Evolutionary conservation across 2,113 vertebrate species (phyloP), one percentile per base, ranked within the genome.

Genomic region (Tachysurus fulvidraco): DNA sequence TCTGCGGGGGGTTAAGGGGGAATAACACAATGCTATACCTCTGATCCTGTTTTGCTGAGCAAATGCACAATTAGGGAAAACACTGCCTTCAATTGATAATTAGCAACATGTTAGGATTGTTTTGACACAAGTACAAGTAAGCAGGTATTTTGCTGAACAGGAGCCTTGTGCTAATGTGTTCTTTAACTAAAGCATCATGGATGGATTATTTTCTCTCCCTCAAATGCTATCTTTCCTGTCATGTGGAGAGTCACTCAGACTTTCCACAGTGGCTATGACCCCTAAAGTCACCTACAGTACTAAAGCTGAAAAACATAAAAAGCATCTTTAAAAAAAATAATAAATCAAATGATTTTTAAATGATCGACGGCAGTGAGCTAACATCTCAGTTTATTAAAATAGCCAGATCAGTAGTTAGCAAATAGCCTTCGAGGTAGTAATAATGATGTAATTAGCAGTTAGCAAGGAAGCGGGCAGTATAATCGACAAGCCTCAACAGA

Each of bases 21-120:
- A 14, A 71, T 30, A 76, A 86, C 16, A 83, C 19, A 23, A 62
- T 84, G 1, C 25, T 62, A 64, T 59, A 74, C 14, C 74, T 86
- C 30, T n/a, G 16, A 52, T 8, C 52, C 7, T 16, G 41, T 59
- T 65, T 44, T 30, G n/a, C 85, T 21, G n/a, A 59, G 57, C 81
- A 74, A 86, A 86, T 36, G 76, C 64, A 44, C 82, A 46, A 59
- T 89, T 89, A 87, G 14, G 55, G 59, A 64, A 54, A 41, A 65
- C 78, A 76, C 25, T 5, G 78, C 17, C 71, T 25, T 65, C 80
- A 64, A 36, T 14, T n/a, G 81, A 54, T 87, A 65, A 87, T 87
- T 77, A 87, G 71, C 71, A 57, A 30, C 78, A 76, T 57, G 59
- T 59, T 55, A 30, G 28, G 69, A 77, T 57, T 83, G 86, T 83